Evolutionary conservation across 2,797 vertebrate species (phyloP).

Genomic region (Odontamblyopus lacepedii): DNA sequence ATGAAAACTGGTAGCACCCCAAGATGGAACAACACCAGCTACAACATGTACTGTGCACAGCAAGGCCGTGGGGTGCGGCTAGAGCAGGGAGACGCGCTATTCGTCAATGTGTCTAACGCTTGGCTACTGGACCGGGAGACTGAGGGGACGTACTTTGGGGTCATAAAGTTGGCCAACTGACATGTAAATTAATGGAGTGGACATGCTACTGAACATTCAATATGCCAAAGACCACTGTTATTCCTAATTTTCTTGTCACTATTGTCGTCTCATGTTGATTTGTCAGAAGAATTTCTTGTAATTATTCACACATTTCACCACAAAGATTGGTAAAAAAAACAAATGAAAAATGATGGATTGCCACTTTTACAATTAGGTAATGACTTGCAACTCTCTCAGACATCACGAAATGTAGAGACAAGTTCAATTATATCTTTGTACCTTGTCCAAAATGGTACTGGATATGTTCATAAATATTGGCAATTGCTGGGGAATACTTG

Average conservation of each 20-base stretch:
- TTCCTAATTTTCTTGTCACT: constrained; percentile 7
- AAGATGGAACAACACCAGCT: constrained; percentile 85
- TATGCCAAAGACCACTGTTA: constrained; percentile 80
- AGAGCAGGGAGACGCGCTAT: constrained; percentile 85
- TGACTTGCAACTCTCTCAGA: constrained; percentile 11
- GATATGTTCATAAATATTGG: constrained; percentile 32
- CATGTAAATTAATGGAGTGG: constrained; percentile 44
- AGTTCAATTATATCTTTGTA: constrained; percentile 8
- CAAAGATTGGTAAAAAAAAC: constrained; percentile 20
- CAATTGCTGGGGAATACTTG: constrained; percentile 31
- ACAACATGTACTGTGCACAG: constrained; percentile 95
- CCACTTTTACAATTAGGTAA: constrained; percentile 16
- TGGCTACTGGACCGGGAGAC: constrained; percentile 87
- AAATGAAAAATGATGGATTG: constrained; percentile 10
- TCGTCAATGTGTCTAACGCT: constrained; percentile 88
- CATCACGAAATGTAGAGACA: constrained; percentile 10
- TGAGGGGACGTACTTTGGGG: constrained; percentile 92
- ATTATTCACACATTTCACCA: constrained; percentile 33
- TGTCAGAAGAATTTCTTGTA: constrained; percentile 26
- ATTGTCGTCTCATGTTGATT: constrained; percentile 58
- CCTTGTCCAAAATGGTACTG: constrained; percentile 53
- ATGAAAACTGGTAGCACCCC: constrained; percentile 94
- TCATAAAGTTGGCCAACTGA: constrained; percentile 90
- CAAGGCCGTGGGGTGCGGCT: constrained; percentile 88
- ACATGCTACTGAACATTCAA: constrained; percentile 80